Evolutionary conservation across 2,113 vertebrate genomes (phyloP).

Genomic region (Atlantisia rogersi): DNA sequence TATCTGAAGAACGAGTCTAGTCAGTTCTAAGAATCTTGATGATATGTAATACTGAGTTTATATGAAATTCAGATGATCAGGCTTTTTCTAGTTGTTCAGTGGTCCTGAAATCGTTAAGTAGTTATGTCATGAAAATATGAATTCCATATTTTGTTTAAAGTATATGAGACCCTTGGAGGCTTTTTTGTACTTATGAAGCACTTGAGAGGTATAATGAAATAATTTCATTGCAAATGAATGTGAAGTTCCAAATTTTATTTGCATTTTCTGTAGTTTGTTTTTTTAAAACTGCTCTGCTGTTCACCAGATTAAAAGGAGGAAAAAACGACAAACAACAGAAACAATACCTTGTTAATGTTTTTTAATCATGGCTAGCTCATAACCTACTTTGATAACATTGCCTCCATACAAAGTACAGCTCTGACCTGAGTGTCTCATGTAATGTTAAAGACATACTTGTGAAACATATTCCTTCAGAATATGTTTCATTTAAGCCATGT

Average conservation of each 20-base stretch:
- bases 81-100: background rate
- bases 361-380: background rate
- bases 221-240: background rate
- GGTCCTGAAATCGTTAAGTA: background rate
- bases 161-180: background rate
- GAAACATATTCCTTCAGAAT: background rate
- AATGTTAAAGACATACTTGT: background rate
- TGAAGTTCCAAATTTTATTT: background rate
- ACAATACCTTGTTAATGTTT: background rate
- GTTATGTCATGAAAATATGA: background rate
- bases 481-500: background rate
- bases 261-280: background rate
- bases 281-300: background rate
- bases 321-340: too few species aligned
- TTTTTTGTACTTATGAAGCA: background rate
- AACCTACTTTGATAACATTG: background rate
- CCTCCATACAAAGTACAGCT: background rate
- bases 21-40: background rate
- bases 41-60: background rate
- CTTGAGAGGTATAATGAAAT: slow-evolving; percentile 12
- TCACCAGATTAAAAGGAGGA: background rate
- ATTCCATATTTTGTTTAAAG: background rate
- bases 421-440: background rate
- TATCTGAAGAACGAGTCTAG: background rate
- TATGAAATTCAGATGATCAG: background rate